Evolutionary conservation across 2,797 vertebrate species (phyloP), one percentile per base, ranked within the genome.

Genomic region (Graptemys geographica): DNA sequence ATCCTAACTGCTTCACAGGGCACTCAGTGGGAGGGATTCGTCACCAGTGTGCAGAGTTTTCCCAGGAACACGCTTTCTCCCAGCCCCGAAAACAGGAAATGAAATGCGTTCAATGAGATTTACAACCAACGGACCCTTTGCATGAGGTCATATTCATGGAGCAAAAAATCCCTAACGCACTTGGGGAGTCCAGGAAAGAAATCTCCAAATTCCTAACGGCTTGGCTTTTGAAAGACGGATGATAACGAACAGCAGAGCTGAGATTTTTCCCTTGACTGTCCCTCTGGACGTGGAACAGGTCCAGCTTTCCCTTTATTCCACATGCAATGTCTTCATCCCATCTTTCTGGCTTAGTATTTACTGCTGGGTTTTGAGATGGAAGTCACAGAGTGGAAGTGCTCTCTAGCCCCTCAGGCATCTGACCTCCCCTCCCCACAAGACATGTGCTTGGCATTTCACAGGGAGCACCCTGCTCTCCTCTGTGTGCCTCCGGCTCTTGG

Each of bases 101-200:
- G 83, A 81, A 44, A 7, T 69, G 83, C n/a, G 33, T 80, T 84
- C 52, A 83, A 65, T 53, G 86, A 85, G 86, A 41, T 90, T 85
- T 90, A 88, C 76, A 88, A 78, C 76, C 56, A 90, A 88, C 81
- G 10, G 89, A 62, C 89, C 62, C 33, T 91, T 81, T 85, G 84
- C 84, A 78, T 90, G 86, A 94, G 78, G 51, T 69, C 84, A 78
- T 88, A 49, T 90, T 84, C 82, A 23, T 80, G 80, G 83, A 84
- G 76, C 56, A 49, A 33, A 37, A 81, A 82, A 62, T 78, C 49
- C 56, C 49, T 25, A 74, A 16, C 69, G 51, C 62, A 8, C 83
- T 41, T 11, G 51, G 52, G 62, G 56, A 56, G 21, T 79, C 37
- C 23, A 47, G 84, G 44, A 72, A 53, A 84, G 53, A 79, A 23